Percentiles rank a stretch among this genome's conserved stretches.
Conservation (phyloP, 2,888 invertebrate genomes). For the Embidobia sp. region DNA sequence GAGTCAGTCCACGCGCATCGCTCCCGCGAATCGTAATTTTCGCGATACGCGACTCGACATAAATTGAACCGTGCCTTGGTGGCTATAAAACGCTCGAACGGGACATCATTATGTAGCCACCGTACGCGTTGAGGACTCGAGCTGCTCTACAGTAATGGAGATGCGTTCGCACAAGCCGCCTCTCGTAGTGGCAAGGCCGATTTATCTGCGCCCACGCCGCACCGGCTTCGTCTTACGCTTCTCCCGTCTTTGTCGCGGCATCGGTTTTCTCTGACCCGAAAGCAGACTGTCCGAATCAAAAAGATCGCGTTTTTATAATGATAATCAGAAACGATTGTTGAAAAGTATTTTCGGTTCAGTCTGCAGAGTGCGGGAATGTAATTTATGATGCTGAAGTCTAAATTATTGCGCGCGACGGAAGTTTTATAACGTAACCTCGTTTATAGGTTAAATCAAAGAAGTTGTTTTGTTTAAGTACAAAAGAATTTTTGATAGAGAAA, state of each 20-base stretch:
- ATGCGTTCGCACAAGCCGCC: constrained; percentile 76
- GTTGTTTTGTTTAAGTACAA: too few relatives aligned
- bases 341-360: too few relatives aligned
- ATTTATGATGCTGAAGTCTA: too few relatives aligned
- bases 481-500: too few relatives aligned
- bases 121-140: constrained; percentile 62
- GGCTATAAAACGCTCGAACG: constrained; percentile 66
- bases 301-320: too few relatives aligned
- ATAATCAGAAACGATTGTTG: too few relatives aligned
- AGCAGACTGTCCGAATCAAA: too few relatives aligned
- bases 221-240: constrained; percentile 37
- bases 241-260: constrained; percentile 26
- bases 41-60: constrained; percentile 56
- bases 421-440: too few relatives aligned
- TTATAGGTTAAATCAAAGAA: too few relatives aligned
- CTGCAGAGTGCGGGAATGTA: too few relatives aligned
- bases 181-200: constrained; percentile 76
- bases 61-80: constrained; percentile 63
- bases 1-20: constrained; percentile 38
- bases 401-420: too few relatives aligned
- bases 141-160: constrained; percentile 72
- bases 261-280: too few relatives aligned
- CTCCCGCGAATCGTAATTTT: constrained; percentile 58
- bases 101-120: constrained; percentile 69
- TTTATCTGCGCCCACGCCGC: constrained; percentile 76